Percentiles rank a stretch among this genome's conserved stretches.
phyloP scores from a whole-genome alignment of 2,797 vertebrate genomes.

The Ciconia nigra region DNA sequence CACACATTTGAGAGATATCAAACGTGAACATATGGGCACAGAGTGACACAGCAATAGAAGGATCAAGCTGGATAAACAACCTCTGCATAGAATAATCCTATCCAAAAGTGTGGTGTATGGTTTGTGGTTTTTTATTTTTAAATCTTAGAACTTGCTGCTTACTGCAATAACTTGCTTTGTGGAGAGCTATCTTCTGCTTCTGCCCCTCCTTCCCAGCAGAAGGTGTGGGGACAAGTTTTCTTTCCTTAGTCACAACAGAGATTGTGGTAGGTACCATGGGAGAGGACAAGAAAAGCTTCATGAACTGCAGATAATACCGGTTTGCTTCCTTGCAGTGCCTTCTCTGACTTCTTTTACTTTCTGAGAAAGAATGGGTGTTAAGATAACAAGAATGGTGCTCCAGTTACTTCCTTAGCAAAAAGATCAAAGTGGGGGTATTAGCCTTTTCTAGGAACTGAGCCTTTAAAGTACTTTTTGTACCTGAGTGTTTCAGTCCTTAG shows the following conservation, averaged over 20 bases:
- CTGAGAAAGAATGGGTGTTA: neutral
- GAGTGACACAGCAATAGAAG: constrained; percentile 45
- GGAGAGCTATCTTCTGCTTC: neutral
- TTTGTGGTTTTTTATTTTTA: constrained; percentile 42
- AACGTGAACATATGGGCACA: constrained; percentile 22
- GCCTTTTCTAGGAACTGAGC: neutral
- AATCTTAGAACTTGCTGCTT: neutral
- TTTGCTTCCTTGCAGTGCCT: neutral
- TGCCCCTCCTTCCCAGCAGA: neutral
- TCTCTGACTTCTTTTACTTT: neutral
- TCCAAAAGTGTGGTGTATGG: neutral
- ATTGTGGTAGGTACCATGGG: neutral
- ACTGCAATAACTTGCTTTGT: neutral
- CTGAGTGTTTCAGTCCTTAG: neutral
- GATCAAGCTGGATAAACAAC: constrained; percentile 53
- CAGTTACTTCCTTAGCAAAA: neutral
- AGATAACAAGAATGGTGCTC: neutral
- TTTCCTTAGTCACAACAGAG: neutral
- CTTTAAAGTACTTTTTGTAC: neutral
- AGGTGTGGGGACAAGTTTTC: neutral
- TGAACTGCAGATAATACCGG: neutral
- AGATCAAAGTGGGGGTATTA: neutral
- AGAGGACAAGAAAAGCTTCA: neutral
- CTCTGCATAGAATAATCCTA: neutral
- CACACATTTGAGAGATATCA: constrained; percentile 19